Evolutionary conservation across 1,140 invertebrate species (phyloP).

Genomic region (Calycopis cecrops): DNA sequence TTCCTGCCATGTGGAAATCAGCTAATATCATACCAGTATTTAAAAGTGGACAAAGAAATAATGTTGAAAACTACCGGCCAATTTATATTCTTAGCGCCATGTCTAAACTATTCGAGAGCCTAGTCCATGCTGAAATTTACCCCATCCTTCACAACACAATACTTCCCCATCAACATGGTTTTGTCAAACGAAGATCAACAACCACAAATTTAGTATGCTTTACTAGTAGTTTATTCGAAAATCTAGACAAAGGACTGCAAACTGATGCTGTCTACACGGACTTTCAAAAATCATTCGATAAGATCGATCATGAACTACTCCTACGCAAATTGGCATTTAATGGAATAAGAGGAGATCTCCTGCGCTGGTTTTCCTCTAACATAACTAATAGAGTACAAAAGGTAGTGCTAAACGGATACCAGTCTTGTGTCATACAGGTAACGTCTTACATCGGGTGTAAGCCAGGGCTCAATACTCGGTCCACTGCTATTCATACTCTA

Average conservation of each 20-base stretch:
- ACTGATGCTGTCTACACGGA: constrained; percentile 9
- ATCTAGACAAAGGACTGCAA: constrained; percentile 7
- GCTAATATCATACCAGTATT: constrained; percentile 1
- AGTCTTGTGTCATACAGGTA: neutral
- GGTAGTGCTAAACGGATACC: constrained; percentile 7
- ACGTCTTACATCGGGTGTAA: constrained; percentile 13
- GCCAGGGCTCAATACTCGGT: constrained; percentile 14
- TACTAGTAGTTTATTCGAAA: neutral
- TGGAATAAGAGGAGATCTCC: constrained; percentile 1
- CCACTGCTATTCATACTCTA: constrained; percentile 12
- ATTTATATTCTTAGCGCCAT: constrained; percentile 1
- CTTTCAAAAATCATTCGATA: constrained; percentile 11
- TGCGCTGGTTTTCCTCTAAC: constrained; percentile 13
- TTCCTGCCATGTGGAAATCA: too few relatives aligned
- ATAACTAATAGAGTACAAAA: constrained; percentile 12
- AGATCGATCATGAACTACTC: constrained; percentile 7
- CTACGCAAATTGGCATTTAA: constrained; percentile 8
- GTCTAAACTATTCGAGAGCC: neutral
- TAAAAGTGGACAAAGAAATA: constrained; percentile 7
- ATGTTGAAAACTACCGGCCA: constrained; percentile 11
- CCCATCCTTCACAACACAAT: constrained; percentile 9
- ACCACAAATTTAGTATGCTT: constrained; percentile 13
- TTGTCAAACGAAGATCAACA: constrained; percentile 10
- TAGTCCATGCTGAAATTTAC: neutral
- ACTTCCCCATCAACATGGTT: constrained; percentile 13